Conservation (phyloP, 2,888 invertebrate genomes). For the Physocephala rufipes region DNA sequence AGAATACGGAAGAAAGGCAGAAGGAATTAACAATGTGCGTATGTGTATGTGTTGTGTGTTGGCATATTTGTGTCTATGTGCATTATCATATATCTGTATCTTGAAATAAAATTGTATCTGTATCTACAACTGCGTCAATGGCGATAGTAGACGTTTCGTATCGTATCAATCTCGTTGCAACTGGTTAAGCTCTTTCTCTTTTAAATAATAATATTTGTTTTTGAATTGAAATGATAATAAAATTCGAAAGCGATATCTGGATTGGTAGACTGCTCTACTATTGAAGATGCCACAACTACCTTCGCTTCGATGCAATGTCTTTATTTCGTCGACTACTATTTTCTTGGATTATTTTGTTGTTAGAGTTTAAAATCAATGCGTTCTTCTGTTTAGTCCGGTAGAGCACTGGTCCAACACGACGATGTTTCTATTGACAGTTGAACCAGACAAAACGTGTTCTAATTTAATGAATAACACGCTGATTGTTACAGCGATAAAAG, state of each 20-base stretch:
- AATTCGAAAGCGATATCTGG: slow-evolving; percentile 24
- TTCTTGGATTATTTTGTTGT: slow-evolving; percentile 16
- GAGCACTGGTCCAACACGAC: not conserved
- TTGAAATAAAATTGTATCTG: no score
- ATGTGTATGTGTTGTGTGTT: not conserved
- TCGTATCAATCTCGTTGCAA: no score
- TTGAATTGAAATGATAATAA: slow-evolving; percentile 21
- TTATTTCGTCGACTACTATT: not conserved
- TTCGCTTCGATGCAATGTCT: no score
- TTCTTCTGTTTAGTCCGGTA: slow-evolving; percentile 15
- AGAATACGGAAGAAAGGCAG: no score
- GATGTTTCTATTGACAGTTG: slow-evolving; percentile 38
- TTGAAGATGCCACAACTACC: no score
- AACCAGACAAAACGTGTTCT: slow-evolving; percentile 54
- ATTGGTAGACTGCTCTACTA: not conserved
- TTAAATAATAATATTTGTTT: slow-evolving; percentile 31
- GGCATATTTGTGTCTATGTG: no score
- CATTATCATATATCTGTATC: no score
- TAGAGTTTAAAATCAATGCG: slow-evolving; percentile 26
- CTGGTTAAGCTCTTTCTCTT: not conserved
- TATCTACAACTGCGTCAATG: no score
- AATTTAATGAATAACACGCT: slow-evolving; percentile 53
- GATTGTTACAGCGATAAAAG: slow-evolving; percentile 43
- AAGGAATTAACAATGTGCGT: not conserved
- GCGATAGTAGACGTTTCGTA: no score